These are phyloP conservation scores for Caenorhabditis wallacei DNA, from an alignment of 2,888 invertebrate species.

Conservation along the genomic window DNA sequence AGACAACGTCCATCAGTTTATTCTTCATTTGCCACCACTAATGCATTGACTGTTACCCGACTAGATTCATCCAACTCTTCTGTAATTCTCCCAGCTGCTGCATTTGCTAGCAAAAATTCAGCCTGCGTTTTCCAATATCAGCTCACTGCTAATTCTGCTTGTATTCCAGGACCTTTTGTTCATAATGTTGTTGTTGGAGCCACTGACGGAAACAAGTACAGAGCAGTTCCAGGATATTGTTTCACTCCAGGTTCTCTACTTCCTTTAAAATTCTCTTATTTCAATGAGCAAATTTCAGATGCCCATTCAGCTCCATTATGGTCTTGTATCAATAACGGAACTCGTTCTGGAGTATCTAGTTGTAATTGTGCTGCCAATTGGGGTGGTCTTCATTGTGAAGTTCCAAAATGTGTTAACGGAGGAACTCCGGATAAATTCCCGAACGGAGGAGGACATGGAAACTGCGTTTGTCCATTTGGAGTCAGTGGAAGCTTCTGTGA, in stretches of 20 bases:
- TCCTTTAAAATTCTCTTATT: too few relatives aligned
- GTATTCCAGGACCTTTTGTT: conserved; percentile 55
- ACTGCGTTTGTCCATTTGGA: conserved; percentile 69
- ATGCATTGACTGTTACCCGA: conserved; percentile 24
- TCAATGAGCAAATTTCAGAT: conserved; percentile 30
- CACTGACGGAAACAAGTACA: conserved; percentile 11
- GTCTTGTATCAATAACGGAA: conserved; percentile 62
- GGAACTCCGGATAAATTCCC: conserved; percentile 67
- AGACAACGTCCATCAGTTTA: conserved; percentile 53
- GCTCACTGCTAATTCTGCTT: conserved; percentile 14
- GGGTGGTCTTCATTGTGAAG: conserved; percentile 55
- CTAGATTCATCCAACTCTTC: conserved; percentile 32
- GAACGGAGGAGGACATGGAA: conserved; percentile 66
- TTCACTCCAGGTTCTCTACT: conserved; percentile 40
- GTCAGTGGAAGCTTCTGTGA: conserved; percentile 68
- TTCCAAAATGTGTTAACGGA: conserved; percentile 68
- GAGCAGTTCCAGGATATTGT: conserved; percentile 61
- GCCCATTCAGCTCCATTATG: conserved; percentile 41
- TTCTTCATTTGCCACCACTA: conserved; percentile 39
- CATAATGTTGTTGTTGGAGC: conserved; percentile 47
- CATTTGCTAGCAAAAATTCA: conserved; percentile 1
- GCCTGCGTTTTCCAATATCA: conserved; percentile 57
- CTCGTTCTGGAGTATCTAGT: conserved; percentile 43
- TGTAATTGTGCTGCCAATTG: conserved; percentile 56
- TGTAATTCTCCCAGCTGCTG: conserved; percentile 12